Evolutionary conservation across 2,888 invertebrate species (phyloP).

Genomic region (Thera britannica): DNA sequence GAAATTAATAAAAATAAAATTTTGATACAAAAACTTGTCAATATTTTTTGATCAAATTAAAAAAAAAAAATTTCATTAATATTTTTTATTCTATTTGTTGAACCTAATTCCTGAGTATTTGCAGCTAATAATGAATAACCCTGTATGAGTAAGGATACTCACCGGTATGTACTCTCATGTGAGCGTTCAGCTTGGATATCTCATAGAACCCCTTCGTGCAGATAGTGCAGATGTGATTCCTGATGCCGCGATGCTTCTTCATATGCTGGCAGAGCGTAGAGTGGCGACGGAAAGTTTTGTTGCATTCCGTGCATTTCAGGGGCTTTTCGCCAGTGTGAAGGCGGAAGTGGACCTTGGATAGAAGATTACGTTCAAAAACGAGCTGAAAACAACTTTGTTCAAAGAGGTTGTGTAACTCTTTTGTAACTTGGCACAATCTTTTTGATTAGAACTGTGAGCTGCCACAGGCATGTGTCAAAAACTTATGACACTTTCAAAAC

Average conservation of each 20-base stretch:
- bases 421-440: neutral
- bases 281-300: conserved; percentile 80
- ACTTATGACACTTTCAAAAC: neutral
- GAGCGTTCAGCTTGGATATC: conserved; percentile 81
- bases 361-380: neutral
- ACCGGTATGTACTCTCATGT: conserved; percentile 82
- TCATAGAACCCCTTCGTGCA: conserved; percentile 81
- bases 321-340: conserved; percentile 82
- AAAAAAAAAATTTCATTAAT: too few relatives aligned
- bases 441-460: neutral
- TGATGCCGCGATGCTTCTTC: conserved; percentile 81
- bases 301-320: conserved; percentile 77
- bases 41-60: too few relatives aligned
- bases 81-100: too few relatives aligned
- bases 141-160: conserved; percentile 15
- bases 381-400: too few relatives aligned
- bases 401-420: neutral
- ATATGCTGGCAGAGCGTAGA: conserved; percentile 82
- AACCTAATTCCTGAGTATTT: too few relatives aligned
- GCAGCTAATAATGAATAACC: too few relatives aligned
- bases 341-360: conserved; percentile 75
- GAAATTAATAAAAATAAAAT: too few relatives aligned
- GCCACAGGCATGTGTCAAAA: neutral
- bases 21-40: too few relatives aligned
- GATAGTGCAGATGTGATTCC: conserved; percentile 77